Conservation (phyloP, 2,113 vertebrate species). For the Artemisiospiza belli region DNA sequence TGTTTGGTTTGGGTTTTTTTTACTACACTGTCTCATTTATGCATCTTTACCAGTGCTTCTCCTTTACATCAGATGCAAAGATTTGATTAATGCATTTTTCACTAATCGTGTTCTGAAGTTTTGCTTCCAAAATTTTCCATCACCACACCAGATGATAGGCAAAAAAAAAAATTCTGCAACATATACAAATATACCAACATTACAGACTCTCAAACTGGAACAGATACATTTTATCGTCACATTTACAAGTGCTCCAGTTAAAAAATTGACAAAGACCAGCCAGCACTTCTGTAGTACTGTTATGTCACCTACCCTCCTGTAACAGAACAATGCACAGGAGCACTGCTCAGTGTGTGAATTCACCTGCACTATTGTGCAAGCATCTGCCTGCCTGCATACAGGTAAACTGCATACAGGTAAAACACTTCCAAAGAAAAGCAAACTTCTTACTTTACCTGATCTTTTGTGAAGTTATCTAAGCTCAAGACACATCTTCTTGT, state of each 20-base stretch:
- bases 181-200: background rate
- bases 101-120: background rate
- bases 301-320: background rate
- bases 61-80: background rate
- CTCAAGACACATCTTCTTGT: background rate
- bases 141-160: background rate
- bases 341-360: background rate
- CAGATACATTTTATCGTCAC: background rate
- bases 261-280: background rate
- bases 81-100: background rate
- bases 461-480: background rate
- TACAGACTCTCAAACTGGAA: background rate
- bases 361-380: background rate
- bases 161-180: background rate
- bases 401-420: background rate
- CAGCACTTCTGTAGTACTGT: background rate
- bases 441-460: background rate
- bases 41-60: background rate
- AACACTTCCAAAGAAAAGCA: background rate
- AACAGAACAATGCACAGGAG: background rate
- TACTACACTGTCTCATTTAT: background rate
- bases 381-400: background rate
- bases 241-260: background rate
- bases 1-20: background rate
- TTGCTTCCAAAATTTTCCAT: background rate